Conservation (phyloP, 2,888 invertebrate genomes). For the Plebejus melissa region DNA sequence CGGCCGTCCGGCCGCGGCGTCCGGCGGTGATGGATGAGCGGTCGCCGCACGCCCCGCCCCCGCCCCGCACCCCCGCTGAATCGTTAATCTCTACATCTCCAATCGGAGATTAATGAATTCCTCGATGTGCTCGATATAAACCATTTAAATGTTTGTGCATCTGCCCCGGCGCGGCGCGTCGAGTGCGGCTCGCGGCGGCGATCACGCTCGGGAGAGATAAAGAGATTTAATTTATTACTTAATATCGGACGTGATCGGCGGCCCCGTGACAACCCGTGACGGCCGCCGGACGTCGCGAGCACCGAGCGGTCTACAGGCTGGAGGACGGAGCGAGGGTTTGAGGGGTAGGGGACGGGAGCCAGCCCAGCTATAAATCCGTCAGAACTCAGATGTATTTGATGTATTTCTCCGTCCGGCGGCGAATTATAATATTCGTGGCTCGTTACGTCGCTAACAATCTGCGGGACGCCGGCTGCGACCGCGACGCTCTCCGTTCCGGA, state of each 20-base stretch:
- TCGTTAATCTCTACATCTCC: slow-evolving; percentile 25
- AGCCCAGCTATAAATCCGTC: slow-evolving; percentile 19
- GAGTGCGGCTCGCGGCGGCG: background rate
- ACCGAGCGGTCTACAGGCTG: background rate
- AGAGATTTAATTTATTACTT: slow-evolving; percentile 13
- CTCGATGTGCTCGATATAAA: slow-evolving; percentile 13
- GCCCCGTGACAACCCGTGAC: background rate
- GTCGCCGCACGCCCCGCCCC: background rate
- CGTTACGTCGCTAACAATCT: slow-evolving; percentile 36
- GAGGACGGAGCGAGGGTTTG: background rate
- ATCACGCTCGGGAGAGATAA: background rate
- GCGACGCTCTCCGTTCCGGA: background rate
- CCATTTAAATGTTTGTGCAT: slow-evolving; percentile 24
- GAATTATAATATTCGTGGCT: slow-evolving; percentile 42
- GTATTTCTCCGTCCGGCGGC: slow-evolving; percentile 26
- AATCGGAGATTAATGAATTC: slow-evolving; percentile 24
- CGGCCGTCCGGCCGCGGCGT: background rate
- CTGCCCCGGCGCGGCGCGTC: background rate
- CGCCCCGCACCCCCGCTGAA: background rate
- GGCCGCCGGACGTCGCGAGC: background rate
- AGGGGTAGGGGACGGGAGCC: background rate
- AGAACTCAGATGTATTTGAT: background rate
- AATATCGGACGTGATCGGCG: slow-evolving; percentile 1
- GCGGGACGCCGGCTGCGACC: slow-evolving; percentile 21
- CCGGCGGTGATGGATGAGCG: background rate